Conservation (phyloP, 2,797 vertebrate genomes). For the Enteromius mattozi region DNA sequence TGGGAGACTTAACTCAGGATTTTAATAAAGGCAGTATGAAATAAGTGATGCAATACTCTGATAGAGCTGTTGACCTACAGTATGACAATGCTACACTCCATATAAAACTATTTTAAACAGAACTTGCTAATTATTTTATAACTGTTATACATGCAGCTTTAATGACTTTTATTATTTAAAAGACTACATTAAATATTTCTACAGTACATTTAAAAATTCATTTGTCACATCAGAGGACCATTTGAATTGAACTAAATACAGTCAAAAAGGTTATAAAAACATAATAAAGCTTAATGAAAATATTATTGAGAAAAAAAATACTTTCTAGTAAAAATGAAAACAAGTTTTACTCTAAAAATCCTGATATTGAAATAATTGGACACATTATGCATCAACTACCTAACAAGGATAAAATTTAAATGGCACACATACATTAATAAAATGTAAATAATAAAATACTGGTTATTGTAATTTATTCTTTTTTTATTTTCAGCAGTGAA, state of each 20-base stretch:
- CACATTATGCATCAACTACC: not conserved
- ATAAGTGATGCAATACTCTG: conserved; percentile 6
- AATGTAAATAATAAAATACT: not conserved
- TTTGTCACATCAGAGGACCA: not conserved
- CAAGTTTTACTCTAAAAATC: not conserved
- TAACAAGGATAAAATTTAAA: not conserved
- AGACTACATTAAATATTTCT: conserved; percentile 1
- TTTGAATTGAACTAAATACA: not conserved
- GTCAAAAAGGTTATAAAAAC: not conserved
- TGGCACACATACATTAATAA: not conserved
- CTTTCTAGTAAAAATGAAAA: not conserved
- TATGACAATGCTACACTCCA: conserved; percentile 8
- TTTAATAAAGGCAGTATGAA: not conserved
- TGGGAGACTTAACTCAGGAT: not conserved
- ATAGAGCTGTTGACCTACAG: conserved; percentile 5
- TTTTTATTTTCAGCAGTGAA: not conserved
- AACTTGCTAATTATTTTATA: conserved; percentile 10
- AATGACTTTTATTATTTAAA: conserved; percentile 6
- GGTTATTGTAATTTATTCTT: not conserved
- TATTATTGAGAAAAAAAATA: not conserved
- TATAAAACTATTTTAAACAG: not conserved
- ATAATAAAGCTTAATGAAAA: not conserved
- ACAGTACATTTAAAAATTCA: not conserved
- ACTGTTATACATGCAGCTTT: not conserved
- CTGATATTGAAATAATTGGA: not conserved